phyloP scores from a whole-genome alignment of 2,113 vertebrate species.

The Felis catus region F.catus_Fca126_mat1.0 CM031419.1:177002501-177003000 shows the following conservation, averaged over 20 bases:
- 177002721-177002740: neutral
- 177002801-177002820: neutral
- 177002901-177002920: constrained; percentile 1
- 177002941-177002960: neutral
- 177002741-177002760: neutral
- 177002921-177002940: neutral
- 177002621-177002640: neutral
- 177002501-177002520: neutral
- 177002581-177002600: neutral
- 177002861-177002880: neutral
- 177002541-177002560: neutral
- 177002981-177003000: neutral
- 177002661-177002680: neutral
- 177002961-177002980: neutral
- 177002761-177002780: neutral
- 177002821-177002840: neutral
- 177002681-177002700: neutral
- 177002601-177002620: neutral
- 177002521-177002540: neutral
- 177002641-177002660: neutral
- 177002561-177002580: neutral
- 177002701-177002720: neutral
- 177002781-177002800: constrained; percentile 1
- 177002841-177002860: constrained; percentile 2
- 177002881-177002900: neutral